A percentile compares a stretch with the other conserved stretches of the same genome.
Evolutionary conservation across 2,888 invertebrate genomes (phyloP).

Genomic region (Eubasilissa splendida): DNA sequence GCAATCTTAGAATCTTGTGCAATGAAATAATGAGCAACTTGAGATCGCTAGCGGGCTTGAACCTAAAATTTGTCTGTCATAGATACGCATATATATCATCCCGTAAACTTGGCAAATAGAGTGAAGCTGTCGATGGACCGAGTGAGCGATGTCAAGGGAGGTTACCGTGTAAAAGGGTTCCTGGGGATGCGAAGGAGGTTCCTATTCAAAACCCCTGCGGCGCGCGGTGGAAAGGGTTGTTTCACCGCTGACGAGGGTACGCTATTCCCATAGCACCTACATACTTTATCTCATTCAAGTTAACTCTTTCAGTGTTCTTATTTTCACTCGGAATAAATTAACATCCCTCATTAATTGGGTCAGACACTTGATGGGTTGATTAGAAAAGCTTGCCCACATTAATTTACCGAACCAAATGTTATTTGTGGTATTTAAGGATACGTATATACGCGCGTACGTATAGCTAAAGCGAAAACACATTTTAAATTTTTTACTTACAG

Average conservation of each 20-base stretch:
- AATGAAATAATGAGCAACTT: too few species aligned
- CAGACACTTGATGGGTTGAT: background rate
- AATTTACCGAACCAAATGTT: too few species aligned
- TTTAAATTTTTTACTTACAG: too few species aligned
- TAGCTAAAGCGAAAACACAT: too few species aligned
- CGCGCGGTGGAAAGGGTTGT: slow-evolving; percentile 14
- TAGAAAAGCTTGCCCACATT: too few species aligned
- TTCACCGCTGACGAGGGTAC: slow-evolving; percentile 42
- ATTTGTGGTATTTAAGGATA: too few species aligned
- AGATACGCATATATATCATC: too few species aligned
- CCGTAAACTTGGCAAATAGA: background rate
- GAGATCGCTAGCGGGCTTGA: too few species aligned
- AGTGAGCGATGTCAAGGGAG: slow-evolving; percentile 26
- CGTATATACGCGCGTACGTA: too few species aligned
- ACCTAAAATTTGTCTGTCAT: too few species aligned
- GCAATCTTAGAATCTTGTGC: too few species aligned
- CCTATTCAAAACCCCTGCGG: slow-evolving; percentile 36
- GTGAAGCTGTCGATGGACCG: slow-evolving; percentile 21
- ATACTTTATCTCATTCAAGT: slow-evolving; percentile 34
- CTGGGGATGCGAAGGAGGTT: slow-evolving; percentile 27
- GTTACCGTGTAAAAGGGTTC: slow-evolving; percentile 38
- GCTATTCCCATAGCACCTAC: background rate
- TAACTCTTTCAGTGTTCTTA: slow-evolving; percentile 37
- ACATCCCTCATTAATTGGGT: background rate
- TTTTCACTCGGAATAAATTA: slow-evolving; percentile 27